Percentiles rank a stretch among this genome's conserved stretches.
phyloP scores from a whole-genome alignment of 2,888 invertebrate species.

The Dexiosoma caninum region DNA sequence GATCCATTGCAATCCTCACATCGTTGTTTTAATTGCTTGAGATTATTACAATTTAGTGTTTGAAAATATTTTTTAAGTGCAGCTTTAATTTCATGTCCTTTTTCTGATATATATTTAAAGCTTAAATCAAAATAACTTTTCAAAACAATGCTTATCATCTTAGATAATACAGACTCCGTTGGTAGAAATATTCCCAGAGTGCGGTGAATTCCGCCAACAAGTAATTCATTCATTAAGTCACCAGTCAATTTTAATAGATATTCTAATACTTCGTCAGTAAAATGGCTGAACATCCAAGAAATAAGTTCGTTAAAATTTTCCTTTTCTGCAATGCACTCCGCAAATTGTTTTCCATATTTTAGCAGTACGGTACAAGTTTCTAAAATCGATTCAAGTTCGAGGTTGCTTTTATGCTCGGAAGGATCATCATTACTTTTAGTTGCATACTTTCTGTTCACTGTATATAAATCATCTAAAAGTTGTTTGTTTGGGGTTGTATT shows the following conservation, averaged over 20 bases:
- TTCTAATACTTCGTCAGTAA: conserved; percentile 37
- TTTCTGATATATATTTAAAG: conserved; percentile 3
- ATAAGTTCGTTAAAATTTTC: conserved; percentile 66
- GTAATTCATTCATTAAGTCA: conserved; percentile 63
- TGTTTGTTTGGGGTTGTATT: conserved; percentile 73
- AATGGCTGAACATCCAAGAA: conserved; percentile 57
- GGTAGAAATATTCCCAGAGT: conserved; percentile 64
- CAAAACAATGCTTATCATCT: conserved; percentile 62
- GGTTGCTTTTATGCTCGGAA: background rate
- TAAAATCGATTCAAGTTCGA: background rate
- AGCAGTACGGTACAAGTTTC: conserved; percentile 20
- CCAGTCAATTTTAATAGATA: conserved; percentile 65
- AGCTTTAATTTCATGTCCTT: conserved; percentile 50
- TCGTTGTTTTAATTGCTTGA: background rate
- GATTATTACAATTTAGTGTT: conserved; percentile 66
- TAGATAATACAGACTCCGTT: conserved; percentile 68
- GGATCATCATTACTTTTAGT: background rate
- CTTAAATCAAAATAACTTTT: conserved; percentile 17
- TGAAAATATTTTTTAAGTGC: conserved; percentile 61
- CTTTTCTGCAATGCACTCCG: conserved; percentile 63
- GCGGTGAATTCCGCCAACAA: conserved; percentile 49
- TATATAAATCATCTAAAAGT: conserved; percentile 74
- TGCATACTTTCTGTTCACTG: conserved; percentile 67
- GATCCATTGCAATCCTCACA: conserved; percentile 67
- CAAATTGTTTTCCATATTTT: conserved; percentile 56